phyloP scores from a whole-genome alignment of 2,797 vertebrate species.

The Myotis vivesi region DNA sequence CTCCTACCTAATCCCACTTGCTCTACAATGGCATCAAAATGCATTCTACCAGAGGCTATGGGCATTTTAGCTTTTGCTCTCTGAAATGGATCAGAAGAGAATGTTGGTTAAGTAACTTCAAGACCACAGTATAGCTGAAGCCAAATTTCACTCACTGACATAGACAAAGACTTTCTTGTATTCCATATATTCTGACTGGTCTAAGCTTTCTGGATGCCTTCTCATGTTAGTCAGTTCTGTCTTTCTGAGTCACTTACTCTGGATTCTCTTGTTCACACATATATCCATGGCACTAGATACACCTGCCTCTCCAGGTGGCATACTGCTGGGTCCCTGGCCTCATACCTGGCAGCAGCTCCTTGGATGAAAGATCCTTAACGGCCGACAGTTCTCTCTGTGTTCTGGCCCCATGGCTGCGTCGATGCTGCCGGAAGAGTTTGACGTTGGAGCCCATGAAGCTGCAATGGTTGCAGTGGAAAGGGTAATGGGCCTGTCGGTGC shows the following conservation, averaged over 20 bases:
- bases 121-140: background rate
- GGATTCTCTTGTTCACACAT: background rate
- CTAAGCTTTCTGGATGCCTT: slow-evolving; percentile 23
- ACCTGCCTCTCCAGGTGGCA: background rate
- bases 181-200: background rate
- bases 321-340: background rate
- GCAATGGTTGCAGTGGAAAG: slow-evolving; percentile 88
- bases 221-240: background rate
- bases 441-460: slow-evolving; percentile 85
- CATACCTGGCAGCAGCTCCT: slow-evolving; percentile 70
- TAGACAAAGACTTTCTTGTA: background rate
- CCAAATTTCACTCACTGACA: background rate
- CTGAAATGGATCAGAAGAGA: slow-evolving; percentile 30
- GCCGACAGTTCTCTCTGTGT: slow-evolving; percentile 29
- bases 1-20: background rate
- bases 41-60: background rate
- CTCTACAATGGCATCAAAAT: background rate
- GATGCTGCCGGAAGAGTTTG: slow-evolving; percentile 87
- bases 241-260: background rate
- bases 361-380: slow-evolving; percentile 58
- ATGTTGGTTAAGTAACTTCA: slow-evolving; percentile 24
- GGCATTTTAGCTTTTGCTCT: slow-evolving; percentile 12
- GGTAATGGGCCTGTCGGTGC: slow-evolving; percentile 85
- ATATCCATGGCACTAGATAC: background rate
- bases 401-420: slow-evolving; percentile 75